Percentiles rank a stretch among this genome's conserved stretches.
Conservation (phyloP, 1,140 invertebrate genomes). For the Pseudomyrmex pallidus region DNA sequence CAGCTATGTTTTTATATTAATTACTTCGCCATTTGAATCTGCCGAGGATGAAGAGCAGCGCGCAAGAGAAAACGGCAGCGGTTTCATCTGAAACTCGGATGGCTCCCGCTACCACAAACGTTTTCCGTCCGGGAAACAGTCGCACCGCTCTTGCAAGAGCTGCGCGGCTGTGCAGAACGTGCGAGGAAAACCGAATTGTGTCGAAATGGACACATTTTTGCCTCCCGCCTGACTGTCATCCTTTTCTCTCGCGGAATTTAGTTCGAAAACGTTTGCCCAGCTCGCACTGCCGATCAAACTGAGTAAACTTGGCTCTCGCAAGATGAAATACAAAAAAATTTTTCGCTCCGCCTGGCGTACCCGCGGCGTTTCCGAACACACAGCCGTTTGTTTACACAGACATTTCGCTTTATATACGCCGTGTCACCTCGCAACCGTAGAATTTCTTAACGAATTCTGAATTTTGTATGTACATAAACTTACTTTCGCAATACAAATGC, state of each 20-base stretch:
- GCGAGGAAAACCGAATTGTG: constrained; percentile 28
- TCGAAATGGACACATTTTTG: background rate
- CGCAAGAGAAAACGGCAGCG: background rate
- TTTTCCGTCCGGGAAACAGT: constrained; percentile 2
- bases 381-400: background rate
- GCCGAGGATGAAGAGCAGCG: background rate
- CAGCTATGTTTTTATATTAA: constrained; percentile 58
- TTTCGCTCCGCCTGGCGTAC: background rate
- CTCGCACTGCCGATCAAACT: background rate
- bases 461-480: background rate
- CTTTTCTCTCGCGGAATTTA: background rate
- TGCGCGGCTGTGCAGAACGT: background rate
- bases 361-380: background rate
- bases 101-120: background rate
- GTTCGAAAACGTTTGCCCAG: constrained; percentile 16
- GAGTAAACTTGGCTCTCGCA: constrained; percentile 5
- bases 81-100: no score
- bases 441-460: background rate
- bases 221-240: background rate
- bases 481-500: background rate
- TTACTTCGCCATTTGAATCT: constrained; percentile 60
- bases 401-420: background rate
- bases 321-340: background rate
- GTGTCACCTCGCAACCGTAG: background rate
- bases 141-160: no score